Evolutionary conservation across 1,140 invertebrate genomes (phyloP), one percentile per base, ranked within the genome.

Genomic region (Adelges cooleyi): DNA sequence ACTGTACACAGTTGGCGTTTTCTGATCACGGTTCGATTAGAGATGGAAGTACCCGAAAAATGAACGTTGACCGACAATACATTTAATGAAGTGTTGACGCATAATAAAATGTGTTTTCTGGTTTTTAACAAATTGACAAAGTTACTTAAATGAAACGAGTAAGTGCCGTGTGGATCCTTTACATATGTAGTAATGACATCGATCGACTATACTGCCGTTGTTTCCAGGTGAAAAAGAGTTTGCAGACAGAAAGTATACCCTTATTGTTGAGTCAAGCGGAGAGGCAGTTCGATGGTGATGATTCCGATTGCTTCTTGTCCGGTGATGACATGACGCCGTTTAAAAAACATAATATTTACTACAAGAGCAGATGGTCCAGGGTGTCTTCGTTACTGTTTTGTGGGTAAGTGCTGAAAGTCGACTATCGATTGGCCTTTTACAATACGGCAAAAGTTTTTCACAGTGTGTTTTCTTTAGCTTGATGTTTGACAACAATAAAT

Each of bases 221-320:
- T 48, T 3, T 44, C 17, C 9, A 62, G 56, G 56, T 62, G 40
- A 62, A 62, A 48, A 62, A 62, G 33, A 62, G 56, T 48, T 17
- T 62, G 5, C 56, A 46, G 2, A 48, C 56, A 17, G 56, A 62
- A 25, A 62, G 18, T 27, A 62, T 62, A 18, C 56, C 56, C 3
- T 62, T 62, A 25, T 48, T 62, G n/a, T 62, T 62, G 44, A 62
- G 56, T 25, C 56, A 62, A 62, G 56, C 42, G 17, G 56, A 62
- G 42, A 48, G 56, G n/a, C 42, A 62, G 40, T 62, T 62, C 40
- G 56, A 62, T 46, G 56, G 56, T 27, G 56, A 62, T 6, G 56
- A 62, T 20, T 62, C 56, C 3, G 56, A 62, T 33, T 62, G 40
- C 20, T 59, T 59, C 23, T n/a, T 59, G 23, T 59, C 54, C n/a